phyloP scores from a whole-genome alignment of 2,888 invertebrate species.

The Melipona beecheii region DNA sequence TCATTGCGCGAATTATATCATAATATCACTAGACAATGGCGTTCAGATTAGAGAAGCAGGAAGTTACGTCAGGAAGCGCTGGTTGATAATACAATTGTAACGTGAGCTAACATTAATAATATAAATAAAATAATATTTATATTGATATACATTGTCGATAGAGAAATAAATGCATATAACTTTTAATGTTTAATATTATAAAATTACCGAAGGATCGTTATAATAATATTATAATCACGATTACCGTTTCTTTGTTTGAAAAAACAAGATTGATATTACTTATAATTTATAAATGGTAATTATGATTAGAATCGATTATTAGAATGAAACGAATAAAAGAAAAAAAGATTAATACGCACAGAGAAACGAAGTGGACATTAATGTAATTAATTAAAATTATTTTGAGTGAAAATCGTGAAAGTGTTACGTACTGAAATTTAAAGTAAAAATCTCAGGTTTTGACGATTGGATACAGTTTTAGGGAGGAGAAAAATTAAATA shows the following conservation, averaged over 20 bases:
- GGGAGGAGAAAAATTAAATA: slow-evolving; percentile 14
- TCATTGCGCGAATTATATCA: slow-evolving; percentile 36
- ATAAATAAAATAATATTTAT: slow-evolving; percentile 59
- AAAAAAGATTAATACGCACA: slow-evolving; percentile 45
- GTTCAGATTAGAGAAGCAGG: slow-evolving; percentile 53
- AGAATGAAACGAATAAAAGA: slow-evolving; percentile 19
- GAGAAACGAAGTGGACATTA: slow-evolving; percentile 14
- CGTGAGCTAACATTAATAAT: slow-evolving; percentile 53
- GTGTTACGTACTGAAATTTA: slow-evolving; percentile 48
- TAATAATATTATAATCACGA: slow-evolving; percentile 56
- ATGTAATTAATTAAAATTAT: slow-evolving; percentile 23
- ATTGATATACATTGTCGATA: slow-evolving; percentile 65
- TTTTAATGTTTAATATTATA: slow-evolving; percentile 61
- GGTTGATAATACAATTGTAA: slow-evolving; percentile 54
- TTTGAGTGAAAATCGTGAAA: slow-evolving; percentile 34
- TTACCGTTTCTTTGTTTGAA: slow-evolving; percentile 40
- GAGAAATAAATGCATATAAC: slow-evolving; percentile 59
- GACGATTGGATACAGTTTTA: slow-evolving; percentile 49
- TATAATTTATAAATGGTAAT: slow-evolving; percentile 39
- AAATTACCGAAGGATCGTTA: slow-evolving; percentile 57
- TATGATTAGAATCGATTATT: slow-evolving; percentile 31
- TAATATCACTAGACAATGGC: slow-evolving; percentile 48
- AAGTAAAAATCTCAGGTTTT: slow-evolving; percentile 61
- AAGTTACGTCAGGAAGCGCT: slow-evolving; percentile 69
- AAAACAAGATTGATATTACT: slow-evolving; percentile 30